These are phyloP conservation scores for Diplogasteroides magnus DNA, from an alignment of 1,140 invertebrate genomes.

Conservation along the genomic window DNA sequence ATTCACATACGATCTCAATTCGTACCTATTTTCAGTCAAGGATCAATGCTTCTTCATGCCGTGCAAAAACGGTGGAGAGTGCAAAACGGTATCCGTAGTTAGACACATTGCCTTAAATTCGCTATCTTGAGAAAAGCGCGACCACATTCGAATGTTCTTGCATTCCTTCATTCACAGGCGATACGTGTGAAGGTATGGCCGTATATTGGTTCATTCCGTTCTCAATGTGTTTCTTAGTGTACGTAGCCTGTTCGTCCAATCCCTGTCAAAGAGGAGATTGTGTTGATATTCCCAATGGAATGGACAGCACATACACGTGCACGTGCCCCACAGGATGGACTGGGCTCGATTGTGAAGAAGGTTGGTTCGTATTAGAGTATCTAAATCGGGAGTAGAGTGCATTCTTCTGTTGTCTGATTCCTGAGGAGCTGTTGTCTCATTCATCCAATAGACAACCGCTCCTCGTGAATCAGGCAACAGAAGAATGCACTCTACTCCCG, in stretches of 20 bases:
- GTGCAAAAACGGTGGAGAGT: neutral
- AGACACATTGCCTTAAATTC: too few species aligned
- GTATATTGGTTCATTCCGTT: too few species aligned
- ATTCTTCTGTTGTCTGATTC: neutral
- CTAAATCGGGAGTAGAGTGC: neutral
- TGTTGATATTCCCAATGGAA: neutral
- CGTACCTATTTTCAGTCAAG: neutral
- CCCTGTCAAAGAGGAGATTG: neutral
- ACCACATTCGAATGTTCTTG: too few species aligned
- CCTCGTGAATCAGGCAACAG: too few species aligned
- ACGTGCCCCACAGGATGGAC: neutral
- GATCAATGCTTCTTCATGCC: neutral
- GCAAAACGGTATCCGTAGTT: too few species aligned
- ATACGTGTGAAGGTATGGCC: too few species aligned
- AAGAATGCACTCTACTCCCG: too few species aligned
- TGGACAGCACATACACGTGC: neutral
- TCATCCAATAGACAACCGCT: too few species aligned
- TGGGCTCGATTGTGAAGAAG: neutral
- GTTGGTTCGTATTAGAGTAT: too few species aligned
- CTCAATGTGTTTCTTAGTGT: neutral
- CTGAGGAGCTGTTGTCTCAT: too few species aligned
- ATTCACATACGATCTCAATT: neutral
- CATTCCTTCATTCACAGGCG: too few species aligned
- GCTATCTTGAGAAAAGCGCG: too few species aligned
- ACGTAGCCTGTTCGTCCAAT: neutral